Conservation (phyloP, 2,113 vertebrate species). For the Rana temporaria region DNA sequence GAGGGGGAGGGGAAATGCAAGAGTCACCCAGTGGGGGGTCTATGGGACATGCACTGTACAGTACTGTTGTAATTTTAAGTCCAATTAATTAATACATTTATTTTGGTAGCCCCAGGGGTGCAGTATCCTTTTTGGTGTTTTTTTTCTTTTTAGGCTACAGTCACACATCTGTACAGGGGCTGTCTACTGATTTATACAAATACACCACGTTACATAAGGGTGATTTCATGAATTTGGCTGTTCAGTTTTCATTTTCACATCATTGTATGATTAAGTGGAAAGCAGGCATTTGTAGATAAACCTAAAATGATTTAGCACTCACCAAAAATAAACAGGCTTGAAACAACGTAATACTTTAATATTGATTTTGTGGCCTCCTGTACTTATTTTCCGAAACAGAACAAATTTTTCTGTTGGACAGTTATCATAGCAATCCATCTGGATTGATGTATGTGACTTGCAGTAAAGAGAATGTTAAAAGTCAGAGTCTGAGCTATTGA, state of each 20-base stretch:
- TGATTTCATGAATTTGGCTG: no score
- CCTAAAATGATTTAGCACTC: not conserved
- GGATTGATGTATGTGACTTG: not conserved
- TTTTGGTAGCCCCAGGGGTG: no score
- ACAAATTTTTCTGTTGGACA: not conserved
- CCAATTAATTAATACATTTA: no score
- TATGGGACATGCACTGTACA: no score
- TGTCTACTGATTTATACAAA: no score
- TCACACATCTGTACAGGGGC: no score
- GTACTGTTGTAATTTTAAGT: no score
- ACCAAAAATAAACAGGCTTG: constrained; percentile 21
- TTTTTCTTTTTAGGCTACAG: no score
- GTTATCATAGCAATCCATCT: not conserved
- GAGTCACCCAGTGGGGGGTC: no score
- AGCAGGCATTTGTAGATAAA: not conserved
- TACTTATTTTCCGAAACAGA: not conserved
- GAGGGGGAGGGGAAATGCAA: no score
- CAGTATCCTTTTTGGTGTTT: no score
- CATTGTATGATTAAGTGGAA: not conserved
- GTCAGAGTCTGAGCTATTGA: not conserved
- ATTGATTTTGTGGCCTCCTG: constrained; percentile 8
- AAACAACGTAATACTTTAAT: not conserved
- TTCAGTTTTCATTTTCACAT: not conserved
- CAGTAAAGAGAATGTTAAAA: not conserved
- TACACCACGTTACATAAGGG: no score